A percentile compares a stretch with the other conserved stretches of the same genome.
These are phyloP conservation scores for Sympetrum striolatum DNA, from an alignment of 2,888 invertebrate species.

Conservation along the genomic window DNA sequence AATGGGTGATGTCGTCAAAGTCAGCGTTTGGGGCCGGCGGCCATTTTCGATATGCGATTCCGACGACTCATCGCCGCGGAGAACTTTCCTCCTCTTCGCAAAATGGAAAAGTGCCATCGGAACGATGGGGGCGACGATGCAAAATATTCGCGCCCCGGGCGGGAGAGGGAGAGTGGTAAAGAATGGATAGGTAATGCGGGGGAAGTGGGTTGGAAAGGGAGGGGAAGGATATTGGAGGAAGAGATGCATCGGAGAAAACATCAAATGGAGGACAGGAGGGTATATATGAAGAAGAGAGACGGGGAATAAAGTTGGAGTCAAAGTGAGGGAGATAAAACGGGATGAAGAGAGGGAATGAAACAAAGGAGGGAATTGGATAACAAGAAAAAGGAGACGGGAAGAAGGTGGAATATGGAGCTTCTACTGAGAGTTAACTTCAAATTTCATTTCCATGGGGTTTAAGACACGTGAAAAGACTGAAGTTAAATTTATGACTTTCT, in stretches of 20 bases:
- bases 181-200: not conserved
- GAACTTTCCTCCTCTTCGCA: not conserved
- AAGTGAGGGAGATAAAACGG: too few relatives aligned
- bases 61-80: not conserved
- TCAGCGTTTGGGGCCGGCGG: not conserved
- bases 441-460: too few relatives aligned
- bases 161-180: not conserved
- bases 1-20: not conserved
- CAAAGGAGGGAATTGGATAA: too few relatives aligned
- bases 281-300: not conserved
- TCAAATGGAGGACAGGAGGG: not conserved
- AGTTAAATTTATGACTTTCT: too few relatives aligned
- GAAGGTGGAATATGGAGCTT: too few relatives aligned
- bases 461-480: too few relatives aligned
- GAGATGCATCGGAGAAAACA: not conserved
- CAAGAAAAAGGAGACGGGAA: too few relatives aligned
- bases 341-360: too few relatives aligned
- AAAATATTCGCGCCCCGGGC: not conserved
- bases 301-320: not conserved
- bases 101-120: not conserved
- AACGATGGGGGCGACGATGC: not conserved
- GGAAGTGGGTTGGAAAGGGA: not conserved
- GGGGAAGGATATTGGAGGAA: not conserved
- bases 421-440: too few relatives aligned
- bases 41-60: not conserved